Evolutionary conservation across 2,113 vertebrate species (phyloP).

Genomic region (Chamaea fasciata): DNA sequence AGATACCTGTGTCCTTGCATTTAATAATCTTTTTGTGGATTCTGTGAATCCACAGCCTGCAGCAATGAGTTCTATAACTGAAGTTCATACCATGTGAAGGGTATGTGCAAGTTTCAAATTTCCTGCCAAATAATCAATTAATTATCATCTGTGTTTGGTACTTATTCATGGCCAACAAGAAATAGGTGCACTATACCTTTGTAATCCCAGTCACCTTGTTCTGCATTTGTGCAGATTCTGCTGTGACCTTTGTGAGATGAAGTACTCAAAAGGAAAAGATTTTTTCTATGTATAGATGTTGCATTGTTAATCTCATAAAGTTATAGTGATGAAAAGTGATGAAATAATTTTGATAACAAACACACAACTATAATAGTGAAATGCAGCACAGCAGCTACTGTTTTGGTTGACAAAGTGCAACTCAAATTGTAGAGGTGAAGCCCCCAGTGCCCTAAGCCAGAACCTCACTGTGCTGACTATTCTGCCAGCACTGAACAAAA

Average conservation of each 20-base stretch:
- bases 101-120: background rate
- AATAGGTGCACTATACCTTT: background rate
- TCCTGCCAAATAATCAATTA: background rate
- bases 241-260: background rate
- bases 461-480: background rate
- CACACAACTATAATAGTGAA: background rate
- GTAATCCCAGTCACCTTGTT: background rate
- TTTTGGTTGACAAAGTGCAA: background rate
- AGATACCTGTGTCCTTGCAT: background rate
- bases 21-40: background rate
- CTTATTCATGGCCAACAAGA: background rate
- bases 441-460: background rate
- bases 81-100: background rate
- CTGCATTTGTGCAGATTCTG: background rate
- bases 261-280: background rate
- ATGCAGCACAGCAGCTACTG: background rate
- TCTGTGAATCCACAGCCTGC: background rate
- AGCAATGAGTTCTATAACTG: background rate
- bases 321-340: background rate
- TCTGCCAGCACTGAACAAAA: background rate
- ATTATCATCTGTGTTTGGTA: background rate
- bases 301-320: background rate
- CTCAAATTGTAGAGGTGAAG: background rate
- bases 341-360: background rate
- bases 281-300: background rate